These are phyloP conservation scores for Dolichomitus sp. DNA, from an alignment of 2,888 invertebrate genomes.

Conservation along the genomic window DNA sequence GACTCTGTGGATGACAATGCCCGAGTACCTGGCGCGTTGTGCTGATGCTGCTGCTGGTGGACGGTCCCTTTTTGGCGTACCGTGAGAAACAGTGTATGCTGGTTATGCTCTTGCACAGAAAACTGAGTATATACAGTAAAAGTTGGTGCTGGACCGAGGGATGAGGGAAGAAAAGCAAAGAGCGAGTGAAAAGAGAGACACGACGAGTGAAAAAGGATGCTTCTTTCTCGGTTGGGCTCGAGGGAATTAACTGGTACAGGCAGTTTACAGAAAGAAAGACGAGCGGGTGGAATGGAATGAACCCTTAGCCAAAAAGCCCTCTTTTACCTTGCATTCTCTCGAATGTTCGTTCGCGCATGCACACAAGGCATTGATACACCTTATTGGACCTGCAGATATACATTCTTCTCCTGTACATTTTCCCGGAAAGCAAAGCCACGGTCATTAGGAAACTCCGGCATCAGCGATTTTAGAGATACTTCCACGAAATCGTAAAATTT, in stretches of 20 bases:
- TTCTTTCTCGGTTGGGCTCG: conserved; percentile 54
- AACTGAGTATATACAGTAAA: conserved; percentile 31
- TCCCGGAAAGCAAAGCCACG: conserved; percentile 58
- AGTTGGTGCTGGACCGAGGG: conserved; percentile 42
- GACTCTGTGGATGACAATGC: conserved; percentile 78
- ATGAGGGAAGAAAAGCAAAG: conserved; percentile 48
- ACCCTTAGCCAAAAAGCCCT: conserved; percentile 61
- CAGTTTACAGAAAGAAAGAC: conserved; percentile 56
- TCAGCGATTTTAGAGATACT: conserved; percentile 47
- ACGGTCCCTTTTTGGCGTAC: conserved; percentile 78
- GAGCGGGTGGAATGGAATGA: conserved; percentile 59
- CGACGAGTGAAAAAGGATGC: conserved; percentile 36
- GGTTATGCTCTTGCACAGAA: conserved; percentile 25
- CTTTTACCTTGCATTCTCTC: conserved; percentile 66
- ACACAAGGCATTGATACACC: conserved; percentile 60
- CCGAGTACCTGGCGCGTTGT: conserved; percentile 71
- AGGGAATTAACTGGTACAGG: conserved; percentile 72
- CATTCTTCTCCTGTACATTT: conserved; percentile 21
- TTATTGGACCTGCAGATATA: conserved; percentile 59
- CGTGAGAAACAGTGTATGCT: conserved; percentile 81
- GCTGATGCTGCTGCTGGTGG: conserved; percentile 65
- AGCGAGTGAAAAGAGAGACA: conserved; percentile 31
- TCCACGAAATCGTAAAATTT: conserved; percentile 73
- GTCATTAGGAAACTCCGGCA: conserved; percentile 68
- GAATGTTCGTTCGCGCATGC: conserved; percentile 71